These are phyloP conservation scores for Drosophila nikananu DNA, from an alignment of 1,140 invertebrate genomes.

Conservation along the genomic window DNA sequence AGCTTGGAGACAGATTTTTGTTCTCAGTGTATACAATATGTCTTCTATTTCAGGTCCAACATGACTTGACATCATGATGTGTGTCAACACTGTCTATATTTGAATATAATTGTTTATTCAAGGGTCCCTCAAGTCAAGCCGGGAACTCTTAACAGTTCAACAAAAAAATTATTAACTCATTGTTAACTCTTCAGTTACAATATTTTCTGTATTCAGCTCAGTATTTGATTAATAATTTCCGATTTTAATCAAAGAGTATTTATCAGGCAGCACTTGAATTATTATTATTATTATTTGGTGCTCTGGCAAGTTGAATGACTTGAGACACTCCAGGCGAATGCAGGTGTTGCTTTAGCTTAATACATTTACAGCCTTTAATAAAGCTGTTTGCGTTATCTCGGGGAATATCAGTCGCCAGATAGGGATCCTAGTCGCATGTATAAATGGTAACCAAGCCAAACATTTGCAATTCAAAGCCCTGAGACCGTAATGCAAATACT, in stretches of 20 bases:
- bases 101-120: constrained; percentile 38
- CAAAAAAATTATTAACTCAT: constrained; percentile 25
- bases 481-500: constrained; percentile 42
- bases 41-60: neutral
- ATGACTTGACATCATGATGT: constrained; percentile 40
- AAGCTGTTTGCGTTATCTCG: constrained; percentile 42
- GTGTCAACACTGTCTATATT: constrained; percentile 34
- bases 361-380: constrained; percentile 51
- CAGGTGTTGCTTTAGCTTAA: constrained; percentile 43
- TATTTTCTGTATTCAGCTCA: constrained; percentile 3
- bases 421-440: constrained; percentile 13
- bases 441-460: constrained; percentile 39
- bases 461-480: constrained; percentile 58
- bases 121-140: constrained; percentile 38
- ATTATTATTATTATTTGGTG: constrained; percentile 29
- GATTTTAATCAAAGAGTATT: constrained; percentile 8
- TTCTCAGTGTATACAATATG: neutral
- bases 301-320: constrained; percentile 53
- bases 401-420: constrained; percentile 23
- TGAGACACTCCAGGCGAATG: constrained; percentile 2
- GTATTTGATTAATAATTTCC: constrained; percentile 4
- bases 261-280: constrained; percentile 27
- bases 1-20: neutral
- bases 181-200: constrained; percentile 14
- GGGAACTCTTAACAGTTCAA: neutral